These are phyloP conservation scores for Arion vulgaris DNA, from an alignment of 1,140 invertebrate species.

Conservation along the genomic window DNA sequence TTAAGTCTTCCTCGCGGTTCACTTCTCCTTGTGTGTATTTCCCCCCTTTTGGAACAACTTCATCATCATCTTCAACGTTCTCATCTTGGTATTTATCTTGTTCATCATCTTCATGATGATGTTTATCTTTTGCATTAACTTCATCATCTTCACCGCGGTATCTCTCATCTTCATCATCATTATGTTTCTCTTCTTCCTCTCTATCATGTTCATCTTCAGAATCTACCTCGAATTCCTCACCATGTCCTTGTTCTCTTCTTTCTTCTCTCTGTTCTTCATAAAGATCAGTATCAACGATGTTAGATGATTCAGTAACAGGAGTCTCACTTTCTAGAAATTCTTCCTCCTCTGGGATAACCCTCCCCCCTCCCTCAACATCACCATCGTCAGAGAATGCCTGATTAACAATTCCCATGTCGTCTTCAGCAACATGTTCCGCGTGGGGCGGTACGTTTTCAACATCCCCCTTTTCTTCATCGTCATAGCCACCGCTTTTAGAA, in stretches of 20 bases:
- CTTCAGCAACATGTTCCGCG: neutral
- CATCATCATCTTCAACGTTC: neutral
- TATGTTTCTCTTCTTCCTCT: neutral
- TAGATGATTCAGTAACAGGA: neutral
- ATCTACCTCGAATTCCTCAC: neutral
- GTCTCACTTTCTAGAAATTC: neutral
- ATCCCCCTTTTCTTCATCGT: neutral
- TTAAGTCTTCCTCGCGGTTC: neutral
- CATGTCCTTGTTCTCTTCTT: neutral
- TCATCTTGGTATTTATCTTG: neutral
- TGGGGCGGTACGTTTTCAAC: neutral
- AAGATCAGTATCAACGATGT: neutral
- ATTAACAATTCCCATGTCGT: slow-evolving; percentile 18
- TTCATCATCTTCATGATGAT: neutral
- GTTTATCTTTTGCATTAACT: neutral
- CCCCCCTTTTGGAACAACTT: neutral
- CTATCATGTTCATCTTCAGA: neutral
- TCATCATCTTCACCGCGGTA: neutral
- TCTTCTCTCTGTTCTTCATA: neutral
- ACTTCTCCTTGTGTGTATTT: neutral
- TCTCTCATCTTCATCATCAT: neutral
- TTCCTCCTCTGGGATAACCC: neutral
- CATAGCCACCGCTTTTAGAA: neutral
- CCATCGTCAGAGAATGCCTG: slow-evolving; percentile 23
- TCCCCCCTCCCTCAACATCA: neutral